Evolutionary conservation across 2,888 invertebrate genomes (phyloP).

Genomic region (Atrina japonica): DNA sequence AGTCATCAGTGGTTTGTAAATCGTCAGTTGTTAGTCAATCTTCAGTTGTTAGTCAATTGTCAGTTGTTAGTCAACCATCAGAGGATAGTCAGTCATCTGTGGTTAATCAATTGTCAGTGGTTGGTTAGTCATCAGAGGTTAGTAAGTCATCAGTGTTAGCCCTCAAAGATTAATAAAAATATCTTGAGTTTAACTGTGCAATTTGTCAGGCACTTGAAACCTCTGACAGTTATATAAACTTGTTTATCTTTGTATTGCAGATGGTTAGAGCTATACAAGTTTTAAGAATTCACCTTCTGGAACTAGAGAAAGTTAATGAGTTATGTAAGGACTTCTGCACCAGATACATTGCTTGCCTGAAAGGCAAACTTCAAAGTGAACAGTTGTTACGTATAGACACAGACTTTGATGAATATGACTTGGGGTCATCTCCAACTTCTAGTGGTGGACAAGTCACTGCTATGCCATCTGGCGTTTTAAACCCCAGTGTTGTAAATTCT

Average conservation of each 20-base stretch:
- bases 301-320: conserved; percentile 96
- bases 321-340: conserved; percentile 97
- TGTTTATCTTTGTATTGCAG: conserved; percentile 80
- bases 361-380: conserved; percentile 83
- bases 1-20: too few relatives aligned
- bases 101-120: too few relatives aligned
- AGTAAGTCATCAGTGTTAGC: too few relatives aligned
- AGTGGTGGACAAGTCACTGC: conserved; percentile 44
- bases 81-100: too few relatives aligned
- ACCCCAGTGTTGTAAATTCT: conserved; percentile 43
- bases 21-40: too few relatives aligned
- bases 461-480: conserved; percentile 42
- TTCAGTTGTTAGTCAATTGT: too few relatives aligned
- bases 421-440: conserved; percentile 31
- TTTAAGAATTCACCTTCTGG: conserved; percentile 93
- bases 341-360: conserved; percentile 93
- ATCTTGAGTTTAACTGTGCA: too few relatives aligned
- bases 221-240: too few relatives aligned
- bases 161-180: too few relatives aligned
- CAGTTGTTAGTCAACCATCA: too few relatives aligned
- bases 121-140: too few relatives aligned
- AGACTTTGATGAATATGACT: conserved; percentile 61
- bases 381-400: conserved; percentile 75
- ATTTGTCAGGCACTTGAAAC: too few relatives aligned
- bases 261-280: conserved; percentile 95